A percentile compares a stretch with the other conserved stretches of the same genome.
phyloP scores from a whole-genome alignment of 2,888 invertebrate species.

The Sialis fuliginosa region DNA sequence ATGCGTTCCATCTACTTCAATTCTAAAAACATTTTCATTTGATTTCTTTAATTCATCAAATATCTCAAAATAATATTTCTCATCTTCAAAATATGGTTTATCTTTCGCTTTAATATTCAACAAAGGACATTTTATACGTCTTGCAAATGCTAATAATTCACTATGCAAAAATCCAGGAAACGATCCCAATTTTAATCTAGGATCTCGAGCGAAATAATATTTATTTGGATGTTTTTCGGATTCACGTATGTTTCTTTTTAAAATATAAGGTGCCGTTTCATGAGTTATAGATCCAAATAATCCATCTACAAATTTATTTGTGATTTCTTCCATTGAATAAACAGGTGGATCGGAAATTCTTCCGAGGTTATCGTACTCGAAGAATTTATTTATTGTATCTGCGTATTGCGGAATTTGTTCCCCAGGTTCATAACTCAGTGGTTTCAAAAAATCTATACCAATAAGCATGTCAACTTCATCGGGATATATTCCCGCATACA shows the following conservation, averaged over 20 bases:
- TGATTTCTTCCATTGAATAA: constrained; percentile 41
- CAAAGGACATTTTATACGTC: constrained; percentile 40
- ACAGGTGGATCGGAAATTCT: constrained; percentile 33
- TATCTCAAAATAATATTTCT: constrained; percentile 32
- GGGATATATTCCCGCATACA: constrained; percentile 42
- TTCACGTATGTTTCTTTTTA: constrained; percentile 35
- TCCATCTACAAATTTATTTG: constrained; percentile 33
- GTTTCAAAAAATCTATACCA: constrained; percentile 33
- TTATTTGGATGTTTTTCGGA: constrained; percentile 36
- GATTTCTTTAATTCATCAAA: constrained; percentile 29
- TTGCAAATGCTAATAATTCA: constrained; percentile 34
- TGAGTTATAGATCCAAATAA: constrained; percentile 34
- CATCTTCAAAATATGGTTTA: constrained; percentile 32
- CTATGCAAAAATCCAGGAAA: constrained; percentile 32
- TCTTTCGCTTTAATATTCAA: constrained; percentile 41
- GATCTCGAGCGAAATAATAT: constrained; percentile 45
- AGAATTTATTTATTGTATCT: constrained; percentile 26
- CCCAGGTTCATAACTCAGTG: constrained; percentile 13
- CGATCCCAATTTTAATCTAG: constrained; percentile 35
- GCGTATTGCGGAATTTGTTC: constrained; percentile 13
- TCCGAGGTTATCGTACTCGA: constrained; percentile 23
- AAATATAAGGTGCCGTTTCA: constrained; percentile 33
- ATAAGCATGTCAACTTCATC: constrained; percentile 37
- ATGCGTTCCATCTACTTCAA: constrained; percentile 38
- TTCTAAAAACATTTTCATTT: constrained; percentile 32